These are phyloP conservation scores for Melanotus villosus DNA, from an alignment of 2,888 invertebrate genomes.

Conservation along the genomic window DNA sequence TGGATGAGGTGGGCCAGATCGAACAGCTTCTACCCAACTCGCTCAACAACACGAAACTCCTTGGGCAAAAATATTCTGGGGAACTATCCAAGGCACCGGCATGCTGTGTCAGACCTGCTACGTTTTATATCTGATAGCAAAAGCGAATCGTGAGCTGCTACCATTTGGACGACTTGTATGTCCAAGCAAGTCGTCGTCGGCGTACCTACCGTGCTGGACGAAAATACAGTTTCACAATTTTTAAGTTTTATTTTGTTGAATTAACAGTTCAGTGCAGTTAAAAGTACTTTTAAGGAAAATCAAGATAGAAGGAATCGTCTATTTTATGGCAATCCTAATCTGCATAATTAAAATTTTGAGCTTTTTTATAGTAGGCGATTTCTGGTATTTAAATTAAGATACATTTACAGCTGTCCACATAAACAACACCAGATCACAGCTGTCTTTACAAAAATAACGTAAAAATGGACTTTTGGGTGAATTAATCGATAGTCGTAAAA, in stretches of 20 bases:
- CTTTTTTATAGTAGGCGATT: neutral
- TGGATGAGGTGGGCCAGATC: constrained; percentile 30
- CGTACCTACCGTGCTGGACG: constrained; percentile 33
- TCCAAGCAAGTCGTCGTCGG: constrained; percentile 44
- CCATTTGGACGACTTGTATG: constrained; percentile 31
- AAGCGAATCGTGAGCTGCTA: constrained; percentile 4
- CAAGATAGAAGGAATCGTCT: neutral
- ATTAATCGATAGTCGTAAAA: no score
- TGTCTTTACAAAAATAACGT: no score
- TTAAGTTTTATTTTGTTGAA: constrained; percentile 23
- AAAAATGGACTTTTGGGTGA: no score
- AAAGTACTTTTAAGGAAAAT: neutral
- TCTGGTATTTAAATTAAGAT: no score
- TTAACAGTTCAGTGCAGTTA: neutral
- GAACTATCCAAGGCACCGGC: constrained; percentile 48
- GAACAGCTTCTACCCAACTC: neutral
- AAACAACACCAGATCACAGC: no score
- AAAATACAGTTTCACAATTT: constrained; percentile 42
- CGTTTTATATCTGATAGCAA: constrained; percentile 13
- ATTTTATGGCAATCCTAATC: neutral
- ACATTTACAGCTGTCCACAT: no score
- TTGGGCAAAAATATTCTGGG: constrained; percentile 28
- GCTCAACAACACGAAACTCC: neutral
- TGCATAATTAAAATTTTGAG: constrained; percentile 3
- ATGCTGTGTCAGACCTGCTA: constrained; percentile 46